Evolutionary conservation across 23 tunicate genomes (phyloP).

Genomic region (Ascidia mentula): DNA sequence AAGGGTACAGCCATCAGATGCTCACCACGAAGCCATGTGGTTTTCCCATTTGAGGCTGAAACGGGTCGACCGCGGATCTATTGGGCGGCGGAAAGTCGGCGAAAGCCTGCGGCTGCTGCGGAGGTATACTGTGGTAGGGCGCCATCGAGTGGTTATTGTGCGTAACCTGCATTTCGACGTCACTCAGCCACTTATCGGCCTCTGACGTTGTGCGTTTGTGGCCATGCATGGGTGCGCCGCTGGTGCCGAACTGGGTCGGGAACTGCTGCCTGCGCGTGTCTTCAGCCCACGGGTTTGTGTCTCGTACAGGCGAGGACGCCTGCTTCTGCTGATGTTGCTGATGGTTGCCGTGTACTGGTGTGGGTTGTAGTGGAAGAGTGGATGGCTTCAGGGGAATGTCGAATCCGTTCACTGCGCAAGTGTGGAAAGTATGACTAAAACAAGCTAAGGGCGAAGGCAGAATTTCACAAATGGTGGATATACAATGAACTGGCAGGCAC

Average conservation of each 20-base stretch:
- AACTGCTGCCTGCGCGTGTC: conserved; percentile 53
- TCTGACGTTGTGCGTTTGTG: conserved; percentile 72
- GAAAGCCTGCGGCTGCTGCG: neutral
- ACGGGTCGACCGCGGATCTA: neutral
- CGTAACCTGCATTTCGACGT: conserved; percentile 50
- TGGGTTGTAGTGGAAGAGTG: neutral
- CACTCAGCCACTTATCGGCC: conserved; percentile 81
- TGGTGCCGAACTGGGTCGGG: conserved; percentile 16
- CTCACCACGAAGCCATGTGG: neutral
- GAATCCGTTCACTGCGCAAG: conserved; percentile 5
- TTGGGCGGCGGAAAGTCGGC: neutral
- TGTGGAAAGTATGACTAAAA: too few relatives aligned
- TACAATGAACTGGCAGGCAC: too few relatives aligned
- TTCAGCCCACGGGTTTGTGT: conserved; percentile 94
- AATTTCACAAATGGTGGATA: too few relatives aligned
- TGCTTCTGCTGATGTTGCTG: neutral
- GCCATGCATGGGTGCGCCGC: conserved; percentile 12
- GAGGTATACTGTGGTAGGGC: neutral
- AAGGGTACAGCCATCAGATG: neutral
- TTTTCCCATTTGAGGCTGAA: neutral
- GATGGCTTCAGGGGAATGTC: conserved; percentile 1
- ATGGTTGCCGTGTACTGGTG: conserved; percentile 13
- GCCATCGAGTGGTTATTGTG: neutral
- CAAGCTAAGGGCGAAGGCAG: too few relatives aligned
- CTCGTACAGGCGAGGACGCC: conserved; percentile 58